Evolutionary conservation across 1,140 invertebrate genomes (phyloP).

Genomic region (Akabosia matsudoensis): DNA sequence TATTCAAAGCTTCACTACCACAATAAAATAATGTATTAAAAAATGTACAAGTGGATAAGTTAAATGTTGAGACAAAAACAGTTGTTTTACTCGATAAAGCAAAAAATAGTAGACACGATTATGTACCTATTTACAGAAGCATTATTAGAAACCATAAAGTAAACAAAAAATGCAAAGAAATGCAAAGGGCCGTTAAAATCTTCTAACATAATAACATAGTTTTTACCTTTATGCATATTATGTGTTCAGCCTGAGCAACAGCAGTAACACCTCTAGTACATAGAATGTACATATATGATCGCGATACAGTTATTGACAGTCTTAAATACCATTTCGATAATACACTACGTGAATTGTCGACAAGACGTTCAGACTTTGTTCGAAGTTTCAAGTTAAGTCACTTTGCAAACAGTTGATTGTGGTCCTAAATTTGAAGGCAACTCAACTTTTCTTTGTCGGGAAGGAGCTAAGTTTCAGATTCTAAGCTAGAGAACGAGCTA

Average conservation of each 20-base stretch:
- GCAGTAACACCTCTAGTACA: neutral
- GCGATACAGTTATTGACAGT: neutral
- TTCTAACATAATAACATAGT: neutral
- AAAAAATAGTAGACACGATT: neutral
- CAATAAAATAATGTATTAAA: neutral
- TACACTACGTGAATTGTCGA: conserved; percentile 20
- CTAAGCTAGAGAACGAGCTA: conserved; percentile 41
- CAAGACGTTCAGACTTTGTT: conserved; percentile 24
- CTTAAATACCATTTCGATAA: neutral
- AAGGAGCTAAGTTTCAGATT: conserved; percentile 33
- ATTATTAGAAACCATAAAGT: neutral
- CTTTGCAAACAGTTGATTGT: neutral
- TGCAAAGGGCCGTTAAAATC: no score
- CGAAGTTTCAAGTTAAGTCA: conserved; percentile 19
- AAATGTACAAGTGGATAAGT: conserved; percentile 2
- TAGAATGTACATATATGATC: neutral
- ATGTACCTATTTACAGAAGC: neutral
- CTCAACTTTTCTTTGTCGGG: neutral
- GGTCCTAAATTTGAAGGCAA: conserved; percentile 20
- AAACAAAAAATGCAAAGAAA: conserved; percentile 9
- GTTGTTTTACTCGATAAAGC: neutral
- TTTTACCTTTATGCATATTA: neutral
- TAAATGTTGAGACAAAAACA: neutral
- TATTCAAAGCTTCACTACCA: no score
- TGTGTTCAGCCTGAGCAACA: conserved; percentile 16